A percentile compares a stretch with the other conserved stretches of the same genome.
phyloP scores from a whole-genome alignment of 2,888 invertebrate species.

The Drosophila villosipedis region DNA sequence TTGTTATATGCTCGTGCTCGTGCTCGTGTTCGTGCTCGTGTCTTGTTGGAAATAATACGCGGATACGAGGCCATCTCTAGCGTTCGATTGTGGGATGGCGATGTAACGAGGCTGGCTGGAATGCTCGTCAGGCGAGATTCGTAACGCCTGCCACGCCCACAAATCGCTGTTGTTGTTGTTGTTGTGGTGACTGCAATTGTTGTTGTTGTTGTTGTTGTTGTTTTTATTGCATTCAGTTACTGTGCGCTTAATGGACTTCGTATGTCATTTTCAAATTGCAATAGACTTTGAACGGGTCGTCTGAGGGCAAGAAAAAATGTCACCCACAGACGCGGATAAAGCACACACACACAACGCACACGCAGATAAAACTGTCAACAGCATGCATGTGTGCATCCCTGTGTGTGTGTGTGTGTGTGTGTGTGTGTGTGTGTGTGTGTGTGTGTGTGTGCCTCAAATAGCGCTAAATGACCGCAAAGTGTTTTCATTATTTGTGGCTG shows the following conservation, averaged over 20 bases:
- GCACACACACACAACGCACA: constrained; percentile 13
- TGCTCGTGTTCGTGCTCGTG: neutral
- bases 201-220: constrained; percentile 29
- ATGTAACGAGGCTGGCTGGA: constrained; percentile 42
- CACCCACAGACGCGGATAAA: constrained; percentile 45
- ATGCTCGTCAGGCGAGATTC: constrained; percentile 61
- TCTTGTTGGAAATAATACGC: neutral
- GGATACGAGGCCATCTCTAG: constrained; percentile 1
- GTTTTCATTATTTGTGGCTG: constrained; percentile 81
- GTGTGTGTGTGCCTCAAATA: constrained; percentile 66
- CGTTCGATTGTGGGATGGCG: constrained; percentile 24
- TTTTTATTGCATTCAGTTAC: constrained; percentile 57
- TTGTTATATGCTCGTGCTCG: neutral
- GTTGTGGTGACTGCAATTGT: constrained; percentile 11
- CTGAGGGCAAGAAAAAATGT: constrained; percentile 58
- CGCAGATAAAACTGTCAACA: constrained; percentile 62
- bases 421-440: constrained; percentile 37
- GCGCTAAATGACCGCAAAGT: constrained; percentile 80
- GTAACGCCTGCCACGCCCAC: constrained; percentile 28
- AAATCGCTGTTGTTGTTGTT: constrained; percentile 19
- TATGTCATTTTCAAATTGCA: constrained; percentile 81
- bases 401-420: constrained; percentile 49
- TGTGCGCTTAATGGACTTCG: constrained; percentile 78
- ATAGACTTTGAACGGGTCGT: constrained; percentile 69
- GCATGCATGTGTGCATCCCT: constrained; percentile 44